Evolutionary conservation across 2,113 vertebrate species (phyloP).

Genomic region (Laticauda laticaudata): DNA sequence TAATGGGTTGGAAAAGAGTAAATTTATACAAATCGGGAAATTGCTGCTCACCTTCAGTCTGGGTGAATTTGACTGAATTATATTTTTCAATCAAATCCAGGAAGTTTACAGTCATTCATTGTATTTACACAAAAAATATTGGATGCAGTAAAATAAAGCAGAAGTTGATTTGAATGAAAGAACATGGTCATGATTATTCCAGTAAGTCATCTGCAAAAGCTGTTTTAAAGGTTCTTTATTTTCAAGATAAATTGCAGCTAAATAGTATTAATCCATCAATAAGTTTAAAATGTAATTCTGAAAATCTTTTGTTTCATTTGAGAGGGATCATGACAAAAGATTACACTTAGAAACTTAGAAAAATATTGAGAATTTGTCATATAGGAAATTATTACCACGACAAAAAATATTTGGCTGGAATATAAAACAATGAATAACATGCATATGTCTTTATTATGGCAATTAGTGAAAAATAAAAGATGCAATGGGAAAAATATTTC

Average conservation of each 20-base stretch:
- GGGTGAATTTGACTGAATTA: not conserved
- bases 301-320: not conserved
- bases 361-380: slow-evolving; percentile 46
- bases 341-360: slow-evolving; percentile 45
- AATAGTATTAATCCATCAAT: slow-evolving; percentile 9
- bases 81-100: not conserved
- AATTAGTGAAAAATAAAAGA: not conserved
- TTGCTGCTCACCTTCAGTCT: not conserved
- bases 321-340: slow-evolving; percentile 48
- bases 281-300: slow-evolving; percentile 29
- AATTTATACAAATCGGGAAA: not conserved
- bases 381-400: slow-evolving; percentile 40
- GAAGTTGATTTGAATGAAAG: slow-evolving; percentile 17
- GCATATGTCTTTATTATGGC: not conserved
- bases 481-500: not conserved
- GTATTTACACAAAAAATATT: slow-evolving; percentile 6
- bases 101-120: not conserved
- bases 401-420: slow-evolving; percentile 37
- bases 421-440: not conserved
- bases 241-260: slow-evolving; percentile 23
- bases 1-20: not conserved
- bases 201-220: slow-evolving; percentile 30
- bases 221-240: slow-evolving; percentile 34
- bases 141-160: slow-evolving; percentile 23
- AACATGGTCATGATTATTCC: slow-evolving; percentile 29